Percentiles rank a stretch among this genome's conserved stretches.
phyloP scores from a whole-genome alignment of 37 sponge, comb jelly and placozoan genomes.

The Mnemiopsis leidyi region DNA sequence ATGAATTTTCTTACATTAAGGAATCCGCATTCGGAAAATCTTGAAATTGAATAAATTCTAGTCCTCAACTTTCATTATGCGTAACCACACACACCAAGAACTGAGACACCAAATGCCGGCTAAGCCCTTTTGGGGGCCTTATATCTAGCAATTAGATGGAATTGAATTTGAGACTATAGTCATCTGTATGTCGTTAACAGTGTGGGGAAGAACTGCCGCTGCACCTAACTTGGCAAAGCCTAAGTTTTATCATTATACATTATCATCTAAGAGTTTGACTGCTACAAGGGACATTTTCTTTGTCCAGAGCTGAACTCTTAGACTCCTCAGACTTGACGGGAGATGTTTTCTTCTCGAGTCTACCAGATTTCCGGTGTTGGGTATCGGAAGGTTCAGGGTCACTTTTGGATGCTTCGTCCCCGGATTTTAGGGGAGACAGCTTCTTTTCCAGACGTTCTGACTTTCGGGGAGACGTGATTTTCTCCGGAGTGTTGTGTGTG shows the following conservation, averaged over 20 bases:
- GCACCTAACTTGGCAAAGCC: too few species aligned
- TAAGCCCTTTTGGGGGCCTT: too few species aligned
- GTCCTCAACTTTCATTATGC: too few species aligned
- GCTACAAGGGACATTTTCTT: background rate
- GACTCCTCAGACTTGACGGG: background rate
- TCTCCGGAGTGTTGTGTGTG: background rate
- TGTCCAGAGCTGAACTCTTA: background rate
- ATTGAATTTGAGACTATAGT: background rate
- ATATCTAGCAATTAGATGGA: background rate
- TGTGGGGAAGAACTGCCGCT: too few species aligned
- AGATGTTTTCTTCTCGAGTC: background rate
- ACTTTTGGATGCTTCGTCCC: background rate
- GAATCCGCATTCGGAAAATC: too few species aligned
- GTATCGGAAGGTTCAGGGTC: background rate
- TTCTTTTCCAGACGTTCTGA: constrained; percentile 47
- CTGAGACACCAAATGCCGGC: too few species aligned
- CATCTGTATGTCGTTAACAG: background rate
- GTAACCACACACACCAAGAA: too few species aligned
- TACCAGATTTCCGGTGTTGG: background rate
- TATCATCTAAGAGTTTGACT: background rate
- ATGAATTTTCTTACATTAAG: too few species aligned
- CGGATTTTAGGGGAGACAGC: background rate
- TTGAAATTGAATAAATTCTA: too few species aligned
- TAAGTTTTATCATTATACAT: background rate
- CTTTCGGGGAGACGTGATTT: constrained; percentile 18